A percentile compares a stretch with the other conserved stretches of the same genome.
Evolutionary conservation across 2,113 vertebrate genomes (phyloP).

Genomic region (Arothron firmamentum): DNA sequence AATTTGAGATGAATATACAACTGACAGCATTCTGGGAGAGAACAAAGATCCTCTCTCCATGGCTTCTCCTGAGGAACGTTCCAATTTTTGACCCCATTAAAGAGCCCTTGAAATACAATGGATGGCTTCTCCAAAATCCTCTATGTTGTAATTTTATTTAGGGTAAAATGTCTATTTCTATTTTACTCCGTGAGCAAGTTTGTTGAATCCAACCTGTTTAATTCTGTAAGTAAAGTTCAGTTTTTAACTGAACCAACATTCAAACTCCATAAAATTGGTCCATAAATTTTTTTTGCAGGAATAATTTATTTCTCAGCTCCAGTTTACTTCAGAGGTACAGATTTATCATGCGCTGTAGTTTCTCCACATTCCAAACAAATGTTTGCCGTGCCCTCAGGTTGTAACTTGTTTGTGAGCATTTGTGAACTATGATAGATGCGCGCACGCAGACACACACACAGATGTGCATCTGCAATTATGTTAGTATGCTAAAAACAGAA

Average conservation of each 20-base stretch:
- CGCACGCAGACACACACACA: neutral
- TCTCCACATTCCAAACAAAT: neutral
- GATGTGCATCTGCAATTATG: neutral
- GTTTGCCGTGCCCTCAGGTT: slow-evolving; percentile 11
- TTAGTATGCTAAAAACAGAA: neutral
- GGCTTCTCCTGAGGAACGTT: neutral
- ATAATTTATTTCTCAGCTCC: neutral
- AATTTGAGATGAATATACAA: neutral
- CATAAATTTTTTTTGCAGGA: neutral
- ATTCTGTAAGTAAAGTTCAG: no score
- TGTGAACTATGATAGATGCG: neutral
- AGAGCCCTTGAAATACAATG: neutral
- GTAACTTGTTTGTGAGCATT: slow-evolving; percentile 14
- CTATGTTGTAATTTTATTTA: no score
- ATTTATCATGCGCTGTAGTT: no score
- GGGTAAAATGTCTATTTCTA: no score
- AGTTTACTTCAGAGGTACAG: no score
- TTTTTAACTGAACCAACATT: no score
- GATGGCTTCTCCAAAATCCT: no score
- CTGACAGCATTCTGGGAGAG: neutral
- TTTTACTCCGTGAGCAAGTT: no score
- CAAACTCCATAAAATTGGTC: no score
- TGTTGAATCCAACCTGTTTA: no score
- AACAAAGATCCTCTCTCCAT: neutral
- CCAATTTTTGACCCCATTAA: neutral